phyloP scores from a whole-genome alignment of 2,888 invertebrate species.

The Metalampra italica region DNA sequence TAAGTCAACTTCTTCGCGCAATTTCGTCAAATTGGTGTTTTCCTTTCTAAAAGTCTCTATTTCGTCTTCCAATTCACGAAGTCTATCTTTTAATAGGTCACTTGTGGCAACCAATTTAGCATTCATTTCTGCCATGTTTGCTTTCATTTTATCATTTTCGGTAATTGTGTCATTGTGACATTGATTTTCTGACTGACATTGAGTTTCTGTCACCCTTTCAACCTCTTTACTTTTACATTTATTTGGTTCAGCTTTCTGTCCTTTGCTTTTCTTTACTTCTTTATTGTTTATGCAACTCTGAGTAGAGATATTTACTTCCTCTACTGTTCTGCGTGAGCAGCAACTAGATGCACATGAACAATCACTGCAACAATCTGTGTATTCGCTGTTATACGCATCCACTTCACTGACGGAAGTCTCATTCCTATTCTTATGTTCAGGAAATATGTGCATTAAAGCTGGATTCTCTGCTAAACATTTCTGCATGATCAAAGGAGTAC shows the following conservation, averaged over 20 bases:
- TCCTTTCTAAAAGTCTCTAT: conserved; percentile 73
- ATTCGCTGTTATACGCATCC: conserved; percentile 50
- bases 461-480: conserved; percentile 59
- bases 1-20: conserved; percentile 79
- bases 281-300: conserved; percentile 15
- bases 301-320: conserved; percentile 21
- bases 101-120: conserved; percentile 74
- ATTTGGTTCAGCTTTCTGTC: conserved; percentile 21
- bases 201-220: conserved; percentile 19
- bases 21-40: conserved; percentile 67
- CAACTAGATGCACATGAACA: conserved; percentile 56
- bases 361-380: conserved; percentile 51
- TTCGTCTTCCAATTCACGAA: conserved; percentile 83
- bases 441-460: conserved; percentile 49
- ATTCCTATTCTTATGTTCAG: conserved; percentile 35
- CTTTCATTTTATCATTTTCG: conserved; percentile 48
- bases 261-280: conserved; percentile 19
- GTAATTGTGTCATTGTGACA: conserved; percentile 45
- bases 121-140: conserved; percentile 65
- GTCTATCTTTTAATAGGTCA: conserved; percentile 79
- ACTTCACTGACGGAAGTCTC: conserved; percentile 41
- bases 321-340: conserved; percentile 61
- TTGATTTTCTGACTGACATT: conserved; percentile 9
- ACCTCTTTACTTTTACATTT: conserved; percentile 30
- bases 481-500: conserved; percentile 62